A percentile compares a stretch with the other conserved stretches of the same genome.
Conservation (phyloP, 2,888 invertebrate genomes). For the Oxystoma pomonae region DNA sequence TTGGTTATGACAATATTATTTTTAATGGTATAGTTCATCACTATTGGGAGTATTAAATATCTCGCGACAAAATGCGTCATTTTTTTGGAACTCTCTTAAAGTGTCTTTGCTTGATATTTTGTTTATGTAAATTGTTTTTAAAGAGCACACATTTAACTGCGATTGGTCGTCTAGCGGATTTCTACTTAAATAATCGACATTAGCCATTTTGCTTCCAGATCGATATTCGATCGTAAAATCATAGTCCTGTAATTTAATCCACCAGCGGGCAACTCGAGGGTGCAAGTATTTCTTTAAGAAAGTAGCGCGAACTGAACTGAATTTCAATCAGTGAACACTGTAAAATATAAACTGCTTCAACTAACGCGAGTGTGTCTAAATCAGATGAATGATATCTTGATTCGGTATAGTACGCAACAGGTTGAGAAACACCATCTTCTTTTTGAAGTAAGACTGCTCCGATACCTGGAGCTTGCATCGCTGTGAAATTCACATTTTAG, state of each 20-base stretch:
- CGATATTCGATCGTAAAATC: slow-evolving; percentile 30
- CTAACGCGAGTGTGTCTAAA: slow-evolving; percentile 30
- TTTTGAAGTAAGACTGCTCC: slow-evolving; percentile 18
- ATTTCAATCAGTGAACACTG: slow-evolving; percentile 10
- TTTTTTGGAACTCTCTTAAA: slow-evolving; percentile 13
- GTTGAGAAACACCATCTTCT: slow-evolving; percentile 16
- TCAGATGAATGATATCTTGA: slow-evolving; percentile 27
- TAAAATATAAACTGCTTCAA: slow-evolving; percentile 11
- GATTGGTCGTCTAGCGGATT: slow-evolving; percentile 16
- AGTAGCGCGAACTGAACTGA: background rate
- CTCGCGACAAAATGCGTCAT: slow-evolving; percentile 15
- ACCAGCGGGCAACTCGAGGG: slow-evolving; percentile 29
- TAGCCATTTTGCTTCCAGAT: slow-evolving; percentile 26
- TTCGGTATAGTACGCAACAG: slow-evolving; percentile 25
- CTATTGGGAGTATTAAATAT: slow-evolving; percentile 12
- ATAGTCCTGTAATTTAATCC: slow-evolving; percentile 29
- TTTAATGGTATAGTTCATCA: slow-evolving; percentile 2
- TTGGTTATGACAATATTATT: slow-evolving; percentile 2
- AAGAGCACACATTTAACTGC: slow-evolving; percentile 12
- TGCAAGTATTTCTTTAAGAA: too few relatives aligned
- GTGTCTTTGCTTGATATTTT: slow-evolving; percentile 9
- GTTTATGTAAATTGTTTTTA: slow-evolving; percentile 10
- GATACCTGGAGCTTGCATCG: slow-evolving; percentile 14
- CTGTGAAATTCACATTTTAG: slow-evolving; percentile 16
- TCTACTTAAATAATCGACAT: slow-evolving; percentile 28